Base-by-base conservation (phyloP, 2,113 vertebrate species). In the Psammodynastes pulverulentus region DNA sequence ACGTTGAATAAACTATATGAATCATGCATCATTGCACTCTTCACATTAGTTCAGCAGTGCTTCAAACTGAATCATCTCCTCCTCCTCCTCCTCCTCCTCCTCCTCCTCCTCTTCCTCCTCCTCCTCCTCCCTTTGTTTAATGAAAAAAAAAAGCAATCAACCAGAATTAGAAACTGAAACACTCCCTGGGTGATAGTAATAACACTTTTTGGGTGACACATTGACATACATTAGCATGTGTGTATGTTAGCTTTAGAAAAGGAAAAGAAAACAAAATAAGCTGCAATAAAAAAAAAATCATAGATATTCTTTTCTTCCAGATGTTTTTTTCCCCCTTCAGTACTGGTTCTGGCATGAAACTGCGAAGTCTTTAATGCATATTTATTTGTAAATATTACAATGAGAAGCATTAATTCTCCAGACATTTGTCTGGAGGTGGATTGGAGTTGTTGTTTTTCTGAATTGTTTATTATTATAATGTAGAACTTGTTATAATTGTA, bases 371-470 rank as follows among this genome's bases (percentile, higher is more conserved):
- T 26, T 88, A 21, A 17, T 89, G 58, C 23, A 88, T 45, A 49
- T 4, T 89, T 13, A 3, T 79, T 2, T 0, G 1, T 26, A 87
- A 84, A 23, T 62, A 34, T 92, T 3, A 49, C 91, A 89, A 72
- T 51, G 62, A 52, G 17, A 46, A 87, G 17, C 52, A 46, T 24
- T n/a, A 17, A 34, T 72, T 45, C 43, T 24, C 1, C 58, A 48
- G 19, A 17, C 17, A 7, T 90, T 88, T 92, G 43, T 43, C 23
- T 26, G 43, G 10, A 52, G 45, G 1, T 17, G 43, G 52, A 89
- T 46, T 88, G 12, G 23, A 45, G 72, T 9, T 43, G 46, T 92
- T 1, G 72, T 94, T 94, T 87, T 93, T 91, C 34, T 6, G 58
- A 9, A 43, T n/a, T 58, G 15, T 52, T 0, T 9, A 92, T 0